These are phyloP conservation scores for Gastrophryne carolinensis DNA, from an alignment of 2,797 vertebrate species.

Conservation along the genomic window DNA sequence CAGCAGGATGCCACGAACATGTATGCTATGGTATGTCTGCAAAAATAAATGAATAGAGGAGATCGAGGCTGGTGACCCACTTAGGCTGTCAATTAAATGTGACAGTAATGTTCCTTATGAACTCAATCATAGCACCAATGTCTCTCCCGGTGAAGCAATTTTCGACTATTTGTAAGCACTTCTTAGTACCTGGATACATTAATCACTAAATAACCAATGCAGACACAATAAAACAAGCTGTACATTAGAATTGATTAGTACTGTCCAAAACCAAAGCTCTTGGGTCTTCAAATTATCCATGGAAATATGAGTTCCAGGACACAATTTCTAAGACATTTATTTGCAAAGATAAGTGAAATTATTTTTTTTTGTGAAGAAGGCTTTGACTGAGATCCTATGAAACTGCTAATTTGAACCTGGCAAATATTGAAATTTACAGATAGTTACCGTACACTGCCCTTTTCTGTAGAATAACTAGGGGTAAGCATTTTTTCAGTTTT, in stretches of 20 bases:
- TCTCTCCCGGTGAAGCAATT: slow-evolving; percentile 74
- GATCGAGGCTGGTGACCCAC: slow-evolving; percentile 91
- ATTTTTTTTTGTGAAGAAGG: too few relatives aligned
- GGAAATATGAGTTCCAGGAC: slow-evolving; percentile 35
- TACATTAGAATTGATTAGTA: slow-evolving; percentile 74
- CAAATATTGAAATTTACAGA: too few relatives aligned
- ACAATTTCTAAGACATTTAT: slow-evolving; percentile 56
- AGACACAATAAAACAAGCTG: slow-evolving; percentile 65
- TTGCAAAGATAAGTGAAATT: too few relatives aligned
- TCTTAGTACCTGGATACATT: slow-evolving; percentile 76
- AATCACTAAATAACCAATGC: slow-evolving; percentile 79
- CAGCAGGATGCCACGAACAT: slow-evolving; percentile 97
- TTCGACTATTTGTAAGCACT: slow-evolving; percentile 77
- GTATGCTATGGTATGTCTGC: slow-evolving; percentile 78
- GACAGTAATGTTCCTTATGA: slow-evolving; percentile 83
- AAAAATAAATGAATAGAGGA: slow-evolving; percentile 95
- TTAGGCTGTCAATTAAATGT: slow-evolving; percentile 90
- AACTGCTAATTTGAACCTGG: too few relatives aligned
- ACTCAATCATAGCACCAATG: slow-evolving; percentile 75
- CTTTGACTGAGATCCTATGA: too few relatives aligned
- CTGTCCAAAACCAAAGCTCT: slow-evolving; percentile 57
- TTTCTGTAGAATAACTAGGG: too few relatives aligned
- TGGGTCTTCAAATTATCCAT: slow-evolving; percentile 55
- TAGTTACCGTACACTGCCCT: too few relatives aligned
- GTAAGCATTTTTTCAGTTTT: too few relatives aligned